phyloP scores from a whole-genome alignment of 2,113 vertebrate genomes.

The Gavialis gangeticus region DNA sequence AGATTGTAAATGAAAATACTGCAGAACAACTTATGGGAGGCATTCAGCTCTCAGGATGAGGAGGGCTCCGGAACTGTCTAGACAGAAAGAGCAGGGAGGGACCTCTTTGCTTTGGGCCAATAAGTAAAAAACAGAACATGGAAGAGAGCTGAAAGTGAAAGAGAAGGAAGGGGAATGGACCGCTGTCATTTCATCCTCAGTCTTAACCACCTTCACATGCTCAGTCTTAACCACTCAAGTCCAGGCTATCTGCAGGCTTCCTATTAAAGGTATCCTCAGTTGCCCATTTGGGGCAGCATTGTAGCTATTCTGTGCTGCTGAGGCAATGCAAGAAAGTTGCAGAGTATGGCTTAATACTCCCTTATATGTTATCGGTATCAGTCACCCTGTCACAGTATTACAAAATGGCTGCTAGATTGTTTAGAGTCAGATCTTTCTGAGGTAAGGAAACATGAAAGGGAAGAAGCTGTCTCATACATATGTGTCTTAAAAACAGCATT shows the following conservation, averaged over 20 bases:
- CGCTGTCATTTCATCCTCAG: not conserved
- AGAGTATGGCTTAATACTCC: not conserved
- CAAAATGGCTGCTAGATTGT: not conserved
- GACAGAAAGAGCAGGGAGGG: conserved; percentile 19
- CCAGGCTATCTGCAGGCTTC: not conserved
- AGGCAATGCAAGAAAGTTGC: conserved; percentile 41
- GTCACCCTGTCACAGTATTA: not conserved
- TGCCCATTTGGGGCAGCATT: conserved; percentile 58
- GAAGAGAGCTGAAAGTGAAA: conserved; percentile 9
- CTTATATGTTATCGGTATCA: not conserved
- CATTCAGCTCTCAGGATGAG: conserved; percentile 21
- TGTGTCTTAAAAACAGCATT: conserved; percentile 18
- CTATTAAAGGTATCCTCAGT: conserved; percentile 32
- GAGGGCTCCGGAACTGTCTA: not conserved
- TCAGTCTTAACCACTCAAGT: no score
- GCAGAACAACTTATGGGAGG: conserved; percentile 47
- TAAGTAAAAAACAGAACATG: conserved; percentile 29
- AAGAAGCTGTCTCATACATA: conserved; percentile 50
- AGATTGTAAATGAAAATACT: conserved; percentile 61
- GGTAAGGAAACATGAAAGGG: conserved; percentile 29
- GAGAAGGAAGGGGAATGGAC: not conserved
- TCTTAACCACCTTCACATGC: no score
- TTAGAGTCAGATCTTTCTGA: not conserved
- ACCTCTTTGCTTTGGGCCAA: conserved; percentile 19
- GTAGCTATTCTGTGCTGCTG: conserved; percentile 30